Evolutionary conservation across 2,888 invertebrate species (phyloP), one percentile per base, ranked within the genome.

Genomic region (Anaspis maculata): DNA sequence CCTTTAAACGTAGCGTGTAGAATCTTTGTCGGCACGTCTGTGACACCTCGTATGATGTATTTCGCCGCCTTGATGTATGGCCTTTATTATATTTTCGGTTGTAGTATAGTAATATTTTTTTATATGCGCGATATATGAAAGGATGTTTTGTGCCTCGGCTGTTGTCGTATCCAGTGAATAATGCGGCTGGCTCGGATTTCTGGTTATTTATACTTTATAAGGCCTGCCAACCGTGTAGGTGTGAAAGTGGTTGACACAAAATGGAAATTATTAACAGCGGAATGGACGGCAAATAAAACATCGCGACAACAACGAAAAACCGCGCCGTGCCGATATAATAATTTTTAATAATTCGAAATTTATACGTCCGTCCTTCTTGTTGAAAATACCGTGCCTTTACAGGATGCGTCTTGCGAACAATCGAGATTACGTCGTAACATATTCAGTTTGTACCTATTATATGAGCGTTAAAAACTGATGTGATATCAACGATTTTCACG

Each of bases 131-230:
- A n/a, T 34, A 30, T 39, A 42, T 45, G 41, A 49, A 51, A 47
- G 42, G 45, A 42, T 49, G 45, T 45, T 51, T 48, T 51, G 49
- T 49, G 39, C 41, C 36, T 34, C 42, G 42, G 42, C 43, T 46
- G 48, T 48, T 51, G 51, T 47, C 33, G 39, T 36, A 46, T 44
- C 34, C 40, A 38, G 46, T 49, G 46, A 51, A 51, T 51, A 51
- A 49, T 49, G 48, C 44, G 44, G 41, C 43, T 44, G 48, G n/a
- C n/a, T n/a, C n/a, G n/a, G 44, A 46, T 47, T 39, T 49, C 45
- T 41, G 45, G 48, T 50, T 50, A 48, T 47, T 50, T 49, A 44
- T 48, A 48, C 41, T 45, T 50, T 48, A 43, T 47, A 46, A 40
- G 40, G 44, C 5, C 39, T 43, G 44, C 45, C 41, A 45, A 46